Percentiles rank a stretch among this genome's conserved stretches.
Conservation (phyloP, 2,797 vertebrate genomes). For the Aselliscus stoliczkanus region DNA sequence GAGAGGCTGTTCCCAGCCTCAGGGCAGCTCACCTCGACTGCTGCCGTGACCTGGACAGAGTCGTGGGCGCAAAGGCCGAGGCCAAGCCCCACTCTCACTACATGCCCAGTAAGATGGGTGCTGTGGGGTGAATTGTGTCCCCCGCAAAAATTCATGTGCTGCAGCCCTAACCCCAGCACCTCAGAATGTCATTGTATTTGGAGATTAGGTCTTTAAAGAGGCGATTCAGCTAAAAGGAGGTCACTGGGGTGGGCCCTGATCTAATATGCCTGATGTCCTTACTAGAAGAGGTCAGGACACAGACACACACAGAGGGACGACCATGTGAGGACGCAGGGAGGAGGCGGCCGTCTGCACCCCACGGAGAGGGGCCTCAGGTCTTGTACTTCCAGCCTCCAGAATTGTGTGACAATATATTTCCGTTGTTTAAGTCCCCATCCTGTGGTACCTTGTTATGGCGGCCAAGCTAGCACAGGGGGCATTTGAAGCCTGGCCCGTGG, state of each 20-base stretch:
- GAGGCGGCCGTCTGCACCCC: rapidly evolving
- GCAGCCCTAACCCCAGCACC: neutral
- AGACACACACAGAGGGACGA: rapidly evolving
- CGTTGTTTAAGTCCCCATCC: neutral
- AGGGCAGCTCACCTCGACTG: rapidly evolving
- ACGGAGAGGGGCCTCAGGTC: rapidly evolving
- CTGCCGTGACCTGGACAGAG: neutral
- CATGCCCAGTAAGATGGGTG: neutral
- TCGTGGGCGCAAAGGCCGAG: rapidly evolving
- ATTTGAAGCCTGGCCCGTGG: rapidly evolving
- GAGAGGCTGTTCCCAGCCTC: neutral
- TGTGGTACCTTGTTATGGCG: rapidly evolving
- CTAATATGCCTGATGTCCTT: rapidly evolving
- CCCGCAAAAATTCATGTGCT: rapidly evolving
- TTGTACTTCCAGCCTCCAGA: neutral
- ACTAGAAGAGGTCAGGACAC: rapidly evolving
- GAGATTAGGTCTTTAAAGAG: neutral
- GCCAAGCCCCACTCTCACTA: neutral
- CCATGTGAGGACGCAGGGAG: rapidly evolving
- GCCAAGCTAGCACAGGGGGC: rapidly evolving
- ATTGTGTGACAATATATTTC: rapidly evolving
- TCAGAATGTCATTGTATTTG: rapidly evolving
- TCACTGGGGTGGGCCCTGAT: neutral
- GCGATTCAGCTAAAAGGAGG: neutral
- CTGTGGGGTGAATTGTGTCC: rapidly evolving